These are phyloP conservation scores for Patella pellucida DNA, from an alignment of 2,888 invertebrate species.

Conservation along the genomic window DNA sequence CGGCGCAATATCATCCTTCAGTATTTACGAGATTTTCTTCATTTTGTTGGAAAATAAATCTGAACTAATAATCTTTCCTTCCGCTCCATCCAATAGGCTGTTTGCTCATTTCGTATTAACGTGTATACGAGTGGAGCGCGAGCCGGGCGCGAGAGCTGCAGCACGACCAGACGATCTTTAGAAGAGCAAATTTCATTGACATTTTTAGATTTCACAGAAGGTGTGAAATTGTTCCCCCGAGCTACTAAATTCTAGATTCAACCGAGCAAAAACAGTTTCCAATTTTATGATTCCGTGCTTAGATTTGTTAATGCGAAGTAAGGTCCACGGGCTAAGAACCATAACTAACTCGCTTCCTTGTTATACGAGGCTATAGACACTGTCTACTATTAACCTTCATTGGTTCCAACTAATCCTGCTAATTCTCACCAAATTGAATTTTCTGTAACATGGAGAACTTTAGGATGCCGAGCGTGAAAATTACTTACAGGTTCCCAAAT, in stretches of 20 bases:
- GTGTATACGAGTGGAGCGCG: conserved; percentile 19
- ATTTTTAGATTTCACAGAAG: conserved; percentile 19
- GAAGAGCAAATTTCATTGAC: conserved; percentile 19
- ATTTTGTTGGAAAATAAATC: no score
- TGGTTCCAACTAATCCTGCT: no score
- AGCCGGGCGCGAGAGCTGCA: conserved; percentile 20
- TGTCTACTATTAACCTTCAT: no score
- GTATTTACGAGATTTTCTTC: neutral
- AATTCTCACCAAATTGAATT: no score
- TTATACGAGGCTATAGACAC: no score
- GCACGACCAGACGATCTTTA: conserved; percentile 16
- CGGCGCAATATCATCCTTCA: conserved; percentile 2
- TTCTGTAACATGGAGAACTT: no score
- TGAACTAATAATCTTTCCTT: no score
- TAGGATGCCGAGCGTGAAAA: no score
- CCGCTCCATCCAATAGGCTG: no score
- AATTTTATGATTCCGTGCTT: conserved; percentile 26
- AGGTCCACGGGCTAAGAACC: no score
- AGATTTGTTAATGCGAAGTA: conserved; percentile 17
- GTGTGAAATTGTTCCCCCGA: conserved; percentile 29
- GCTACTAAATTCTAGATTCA: conserved; percentile 23
- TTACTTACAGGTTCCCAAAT: no score
- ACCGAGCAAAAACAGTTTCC: conserved; percentile 23
- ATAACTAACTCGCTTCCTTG: no score
- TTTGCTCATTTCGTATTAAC: neutral